These are phyloP conservation scores for Molorchus minor DNA, from an alignment of 2,888 invertebrate genomes.

Conservation along the genomic window DNA sequence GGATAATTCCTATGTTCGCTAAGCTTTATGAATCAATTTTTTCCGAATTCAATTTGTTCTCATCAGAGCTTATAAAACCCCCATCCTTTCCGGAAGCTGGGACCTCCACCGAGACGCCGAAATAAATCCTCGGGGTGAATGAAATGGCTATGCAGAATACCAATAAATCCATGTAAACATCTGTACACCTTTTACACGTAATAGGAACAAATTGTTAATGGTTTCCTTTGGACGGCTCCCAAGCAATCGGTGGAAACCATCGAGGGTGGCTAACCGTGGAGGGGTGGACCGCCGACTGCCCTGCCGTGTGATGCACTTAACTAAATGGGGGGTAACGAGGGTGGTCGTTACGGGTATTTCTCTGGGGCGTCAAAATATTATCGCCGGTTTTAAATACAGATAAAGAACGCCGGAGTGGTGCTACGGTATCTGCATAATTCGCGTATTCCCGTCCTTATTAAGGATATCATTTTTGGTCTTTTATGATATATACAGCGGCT, in stretches of 20 bases:
- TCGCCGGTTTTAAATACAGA: no score
- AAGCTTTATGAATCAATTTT: no score
- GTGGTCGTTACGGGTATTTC: no score
- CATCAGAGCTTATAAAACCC: slow-evolving; percentile 5
- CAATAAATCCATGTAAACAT: slow-evolving; percentile 41
- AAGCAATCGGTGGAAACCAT: slow-evolving; percentile 25
- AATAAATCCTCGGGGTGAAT: slow-evolving; percentile 18
- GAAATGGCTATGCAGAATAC: slow-evolving; percentile 31
- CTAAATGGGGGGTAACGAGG: slow-evolving; percentile 22
- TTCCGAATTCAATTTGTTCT: slow-evolving; percentile 1
- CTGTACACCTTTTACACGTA: slow-evolving; percentile 35
- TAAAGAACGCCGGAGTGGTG: no score
- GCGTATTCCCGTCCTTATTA: no score
- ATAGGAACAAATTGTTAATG: slow-evolving; percentile 32
- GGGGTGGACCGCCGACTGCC: slow-evolving; percentile 12
- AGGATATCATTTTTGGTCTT: no score
- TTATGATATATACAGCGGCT: no score
- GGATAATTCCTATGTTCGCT: no score
- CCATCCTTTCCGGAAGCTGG: slow-evolving; percentile 1
- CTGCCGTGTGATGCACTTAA: slow-evolving; percentile 24
- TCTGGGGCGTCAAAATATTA: no score
- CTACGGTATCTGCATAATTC: no score
- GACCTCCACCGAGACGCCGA: slow-evolving; percentile 3
- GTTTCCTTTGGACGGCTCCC: slow-evolving; percentile 16
- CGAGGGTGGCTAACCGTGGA: slow-evolving; percentile 17